Conservation (phyloP, 2,113 vertebrate genomes). For the Xiphophorus hellerii region DNA sequence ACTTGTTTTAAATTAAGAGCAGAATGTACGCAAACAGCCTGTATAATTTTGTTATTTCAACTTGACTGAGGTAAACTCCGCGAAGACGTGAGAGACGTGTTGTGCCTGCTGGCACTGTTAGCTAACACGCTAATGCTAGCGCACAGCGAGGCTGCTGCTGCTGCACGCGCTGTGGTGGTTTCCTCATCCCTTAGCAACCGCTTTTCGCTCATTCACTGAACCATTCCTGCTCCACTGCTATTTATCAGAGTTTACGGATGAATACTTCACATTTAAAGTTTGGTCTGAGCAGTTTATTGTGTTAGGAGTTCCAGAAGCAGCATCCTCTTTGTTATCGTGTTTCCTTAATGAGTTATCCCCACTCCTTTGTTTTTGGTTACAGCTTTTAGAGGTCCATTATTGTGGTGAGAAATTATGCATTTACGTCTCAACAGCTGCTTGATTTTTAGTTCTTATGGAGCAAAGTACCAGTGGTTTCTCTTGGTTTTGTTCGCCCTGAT, state of each 20-base stretch:
- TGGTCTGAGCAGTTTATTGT: not conserved
- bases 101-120: conserved; percentile 28
- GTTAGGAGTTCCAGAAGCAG: conserved; percentile 26
- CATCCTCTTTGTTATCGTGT: conserved; percentile 35
- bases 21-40: not conserved
- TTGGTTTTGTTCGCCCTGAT: not conserved
- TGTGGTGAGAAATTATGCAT: not conserved
- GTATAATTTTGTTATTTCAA: not conserved
- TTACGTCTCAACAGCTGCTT: not conserved
- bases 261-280: not conserved
- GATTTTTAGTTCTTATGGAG: conserved; percentile 17
- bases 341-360: not conserved
- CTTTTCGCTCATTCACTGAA: not conserved
- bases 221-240: not conserved
- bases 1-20: not conserved
- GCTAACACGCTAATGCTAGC: conserved; percentile 59
- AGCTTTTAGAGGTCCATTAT: not conserved
- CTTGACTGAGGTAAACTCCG: not conserved
- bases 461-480: conserved; percentile 31
- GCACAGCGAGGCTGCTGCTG: conserved; percentile 29
- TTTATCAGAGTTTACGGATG: not conserved
- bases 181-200: conserved; percentile 4
- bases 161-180: conserved; percentile 35
- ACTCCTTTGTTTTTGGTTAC: not conserved
- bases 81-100: conserved; percentile 26